Percentiles rank a stretch among this genome's conserved stretches.
These are phyloP conservation scores for Xenopus petersii DNA, from an alignment of 2,797 vertebrate species.

Conservation along the genomic window DNA sequence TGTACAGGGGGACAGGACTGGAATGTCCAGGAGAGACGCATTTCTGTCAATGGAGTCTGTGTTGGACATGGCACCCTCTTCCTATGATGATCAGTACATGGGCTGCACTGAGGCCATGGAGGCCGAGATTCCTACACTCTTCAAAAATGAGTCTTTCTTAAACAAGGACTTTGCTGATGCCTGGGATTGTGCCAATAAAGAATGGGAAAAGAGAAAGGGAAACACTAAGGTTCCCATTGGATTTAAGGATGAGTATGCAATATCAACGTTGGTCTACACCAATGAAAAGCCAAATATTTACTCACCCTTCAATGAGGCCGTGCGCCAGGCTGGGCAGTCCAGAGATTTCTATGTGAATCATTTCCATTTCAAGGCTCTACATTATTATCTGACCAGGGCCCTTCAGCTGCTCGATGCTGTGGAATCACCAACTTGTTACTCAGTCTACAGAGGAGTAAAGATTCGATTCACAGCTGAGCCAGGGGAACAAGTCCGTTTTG, in stretches of 20 bases:
- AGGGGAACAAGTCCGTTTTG: conserved; percentile 40
- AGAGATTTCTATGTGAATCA: conserved; percentile 49
- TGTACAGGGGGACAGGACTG: conserved; percentile 8
- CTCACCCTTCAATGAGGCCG: conserved; percentile 56
- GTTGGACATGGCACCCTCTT: conserved; percentile 57
- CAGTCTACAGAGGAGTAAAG: conserved; percentile 53
- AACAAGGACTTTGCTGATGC: conserved; percentile 49
- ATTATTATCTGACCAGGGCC: conserved; percentile 64
- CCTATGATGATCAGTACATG: conserved; percentile 64
- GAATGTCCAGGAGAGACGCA: conserved; percentile 35
- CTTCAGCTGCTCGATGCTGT: conserved; percentile 45
- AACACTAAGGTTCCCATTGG: fast-evolving
- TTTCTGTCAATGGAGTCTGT: conserved; percentile 48
- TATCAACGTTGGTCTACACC: conserved; percentile 62
- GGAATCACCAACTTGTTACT: conserved; percentile 35
- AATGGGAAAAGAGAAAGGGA: conserved; percentile 45
- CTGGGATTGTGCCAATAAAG: conserved; percentile 47
- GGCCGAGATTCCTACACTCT: conserved; percentile 51
- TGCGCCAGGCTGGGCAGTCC: conserved; percentile 54
- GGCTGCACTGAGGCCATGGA: conserved; percentile 55
- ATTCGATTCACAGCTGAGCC: conserved; percentile 41
- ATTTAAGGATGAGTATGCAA: conserved; percentile 49
- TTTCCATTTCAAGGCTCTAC: conserved; percentile 64
- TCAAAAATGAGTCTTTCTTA: conserved; percentile 53
- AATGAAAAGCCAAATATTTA: conserved; percentile 13